These are phyloP conservation scores for Paraplagusia blochii DNA, from an alignment of 2,113 vertebrate species.

Conservation along the genomic window DNA sequence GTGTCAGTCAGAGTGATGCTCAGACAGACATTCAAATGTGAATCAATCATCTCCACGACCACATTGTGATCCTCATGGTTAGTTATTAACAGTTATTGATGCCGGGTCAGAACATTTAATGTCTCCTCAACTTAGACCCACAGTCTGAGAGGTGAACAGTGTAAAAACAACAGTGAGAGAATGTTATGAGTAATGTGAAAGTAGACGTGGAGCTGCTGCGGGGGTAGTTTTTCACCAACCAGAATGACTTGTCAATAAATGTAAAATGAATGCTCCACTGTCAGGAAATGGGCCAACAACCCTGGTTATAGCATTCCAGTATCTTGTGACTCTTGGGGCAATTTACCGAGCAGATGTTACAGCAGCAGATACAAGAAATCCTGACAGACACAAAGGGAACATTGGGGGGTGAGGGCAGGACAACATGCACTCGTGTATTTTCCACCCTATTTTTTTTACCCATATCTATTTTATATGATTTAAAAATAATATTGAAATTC, in stretches of 20 bases:
- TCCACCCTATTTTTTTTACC: too few species aligned
- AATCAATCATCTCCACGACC: not conserved
- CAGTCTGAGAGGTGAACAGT: conserved; percentile 11
- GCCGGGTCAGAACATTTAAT: not conserved
- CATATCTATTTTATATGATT: too few species aligned
- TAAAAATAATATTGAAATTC: too few species aligned
- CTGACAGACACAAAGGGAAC: not conserved
- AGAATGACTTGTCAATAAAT: conserved; percentile 25
- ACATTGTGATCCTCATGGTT: not conserved
- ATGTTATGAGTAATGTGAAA: conserved; percentile 49
- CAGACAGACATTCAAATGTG: not conserved
- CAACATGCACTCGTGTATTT: conserved; percentile 13
- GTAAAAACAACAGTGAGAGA: conserved; percentile 10
- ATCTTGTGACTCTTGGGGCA: conserved; percentile 3
- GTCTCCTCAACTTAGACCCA: not conserved
- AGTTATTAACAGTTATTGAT: not conserved
- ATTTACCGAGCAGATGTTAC: not conserved
- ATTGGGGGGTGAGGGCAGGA: conserved; percentile 3
- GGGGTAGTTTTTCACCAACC: conserved; percentile 11
- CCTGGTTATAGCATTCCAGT: conserved; percentile 9
- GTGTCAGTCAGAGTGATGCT: not conserved
- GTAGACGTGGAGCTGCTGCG: conserved; percentile 35
- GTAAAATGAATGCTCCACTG: conserved; percentile 23
- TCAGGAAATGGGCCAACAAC: conserved; percentile 41
- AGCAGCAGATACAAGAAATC: conserved; percentile 9